These are phyloP conservation scores for Colletes latitarsis DNA, from an alignment of 1,140 invertebrate genomes.

Conservation along the genomic window DNA sequence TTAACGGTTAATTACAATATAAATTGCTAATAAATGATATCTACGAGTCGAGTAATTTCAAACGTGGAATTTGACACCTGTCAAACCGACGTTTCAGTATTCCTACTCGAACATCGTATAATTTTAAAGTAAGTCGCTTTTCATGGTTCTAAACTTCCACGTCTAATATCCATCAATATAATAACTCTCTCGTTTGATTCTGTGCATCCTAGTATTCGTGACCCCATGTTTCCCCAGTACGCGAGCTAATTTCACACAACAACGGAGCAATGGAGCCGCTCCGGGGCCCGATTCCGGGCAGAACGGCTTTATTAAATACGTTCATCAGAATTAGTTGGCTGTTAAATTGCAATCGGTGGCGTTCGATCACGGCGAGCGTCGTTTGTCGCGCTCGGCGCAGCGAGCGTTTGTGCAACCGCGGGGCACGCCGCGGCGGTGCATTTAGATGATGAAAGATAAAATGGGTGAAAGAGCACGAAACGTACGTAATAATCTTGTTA, in stretches of 20 bases:
- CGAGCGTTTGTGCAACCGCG: slow-evolving; percentile 26
- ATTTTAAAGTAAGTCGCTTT: no score
- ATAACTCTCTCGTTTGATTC: no score
- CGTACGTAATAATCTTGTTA: slow-evolving; percentile 54
- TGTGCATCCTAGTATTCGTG: no score
- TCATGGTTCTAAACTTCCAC: no score
- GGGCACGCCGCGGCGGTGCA: slow-evolving; percentile 3
- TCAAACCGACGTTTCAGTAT: no score
- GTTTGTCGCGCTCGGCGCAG: slow-evolving; percentile 30
- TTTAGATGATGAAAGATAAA: slow-evolving; percentile 50
- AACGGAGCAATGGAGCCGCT: not conserved
- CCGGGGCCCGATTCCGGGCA: not conserved
- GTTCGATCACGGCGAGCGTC: slow-evolving; percentile 17
- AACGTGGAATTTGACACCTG: no score
- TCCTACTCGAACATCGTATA: no score
- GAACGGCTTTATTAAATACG: slow-evolving; percentile 26
- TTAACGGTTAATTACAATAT: no score
- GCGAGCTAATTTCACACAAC: slow-evolving; percentile 15
- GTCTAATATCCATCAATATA: no score
- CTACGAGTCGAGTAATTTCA: no score
- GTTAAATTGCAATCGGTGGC: slow-evolving; percentile 25
- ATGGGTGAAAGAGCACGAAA: slow-evolving; percentile 30
- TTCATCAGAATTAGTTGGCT: slow-evolving; percentile 26
- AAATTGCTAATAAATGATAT: no score
- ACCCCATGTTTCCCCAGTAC: no score